phyloP scores from a whole-genome alignment of 2,888 invertebrate genomes.

The Chydorus sphaericus region DNA sequence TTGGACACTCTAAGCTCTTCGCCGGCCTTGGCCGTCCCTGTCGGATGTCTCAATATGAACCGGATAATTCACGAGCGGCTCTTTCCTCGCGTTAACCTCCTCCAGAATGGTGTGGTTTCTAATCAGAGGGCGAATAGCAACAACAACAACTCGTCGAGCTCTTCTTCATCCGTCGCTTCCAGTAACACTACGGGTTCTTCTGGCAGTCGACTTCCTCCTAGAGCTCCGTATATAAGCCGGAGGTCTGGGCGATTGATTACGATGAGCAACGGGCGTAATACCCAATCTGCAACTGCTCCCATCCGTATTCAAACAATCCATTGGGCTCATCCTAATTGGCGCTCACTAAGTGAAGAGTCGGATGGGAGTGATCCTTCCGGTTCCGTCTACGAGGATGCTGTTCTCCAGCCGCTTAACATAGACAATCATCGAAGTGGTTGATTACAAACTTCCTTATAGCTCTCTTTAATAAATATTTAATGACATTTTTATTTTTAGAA shows the following conservation, averaged over 20 bases:
- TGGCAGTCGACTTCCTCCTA: background rate
- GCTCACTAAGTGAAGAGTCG: background rate
- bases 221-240: too few species aligned
- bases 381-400: background rate
- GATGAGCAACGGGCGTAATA: background rate
- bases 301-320: background rate
- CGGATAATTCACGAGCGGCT: slow-evolving; percentile 10
- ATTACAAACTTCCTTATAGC: too few species aligned
- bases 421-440: background rate
- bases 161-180: background rate
- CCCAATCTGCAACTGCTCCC: background rate
- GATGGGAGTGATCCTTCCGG: background rate
- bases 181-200: background rate
- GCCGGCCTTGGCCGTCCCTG: background rate
- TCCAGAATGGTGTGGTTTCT: background rate
- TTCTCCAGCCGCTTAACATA: background rate
- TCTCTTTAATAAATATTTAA: background rate
- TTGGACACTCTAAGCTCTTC: slow-evolving; percentile 15
- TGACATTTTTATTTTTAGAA: too few species aligned
- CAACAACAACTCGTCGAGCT: background rate
- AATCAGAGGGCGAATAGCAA: background rate
- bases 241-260: background rate
- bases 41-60: slow-evolving; percentile 3
- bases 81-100: background rate
- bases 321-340: background rate